Percentiles rank a stretch among this genome's conserved stretches.
phyloP scores from a whole-genome alignment of 2,888 invertebrate species.

The Loripinus fragilis region DNA sequence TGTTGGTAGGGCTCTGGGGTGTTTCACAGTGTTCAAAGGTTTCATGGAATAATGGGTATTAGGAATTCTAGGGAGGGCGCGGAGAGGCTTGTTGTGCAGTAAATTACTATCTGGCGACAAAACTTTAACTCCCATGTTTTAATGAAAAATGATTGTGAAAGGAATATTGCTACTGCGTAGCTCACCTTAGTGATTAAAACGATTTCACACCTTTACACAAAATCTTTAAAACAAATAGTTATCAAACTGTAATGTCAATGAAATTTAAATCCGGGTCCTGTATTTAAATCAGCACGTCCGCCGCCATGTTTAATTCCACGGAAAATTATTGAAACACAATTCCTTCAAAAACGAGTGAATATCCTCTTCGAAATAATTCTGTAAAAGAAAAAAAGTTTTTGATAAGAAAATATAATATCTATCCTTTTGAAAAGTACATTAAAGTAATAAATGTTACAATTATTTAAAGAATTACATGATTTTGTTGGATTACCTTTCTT shows the following conservation, averaged over 20 bases:
- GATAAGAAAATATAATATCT: too few relatives aligned
- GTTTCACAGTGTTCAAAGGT: constrained; percentile 54
- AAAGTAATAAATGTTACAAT: too few relatives aligned
- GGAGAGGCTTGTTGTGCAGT: constrained; percentile 38
- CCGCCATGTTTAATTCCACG: constrained; percentile 50
- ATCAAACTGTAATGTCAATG: neutral
- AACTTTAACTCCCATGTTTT: constrained; percentile 56
- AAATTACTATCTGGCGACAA: constrained; percentile 42
- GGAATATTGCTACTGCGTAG: neutral
- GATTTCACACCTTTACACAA: neutral
- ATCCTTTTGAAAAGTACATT: too few relatives aligned
- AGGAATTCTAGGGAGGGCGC: constrained; percentile 50
- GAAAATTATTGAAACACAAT: constrained; percentile 11
- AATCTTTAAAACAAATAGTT: neutral
- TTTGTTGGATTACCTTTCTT: neutral
- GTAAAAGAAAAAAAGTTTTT: neutral
- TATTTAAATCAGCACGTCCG: constrained; percentile 36
- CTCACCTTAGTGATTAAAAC: neutral
- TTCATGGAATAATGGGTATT: constrained; percentile 57
- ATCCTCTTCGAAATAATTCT: constrained; percentile 1
- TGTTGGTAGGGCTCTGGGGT: constrained; percentile 49
- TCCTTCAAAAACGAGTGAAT: neutral
- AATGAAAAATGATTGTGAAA: neutral
- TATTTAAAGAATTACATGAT: too few relatives aligned
- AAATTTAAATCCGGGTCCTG: neutral